Evolutionary conservation across 2,888 invertebrate genomes (phyloP).

Genomic region (Peribatodes rhomboidaria): DNA sequence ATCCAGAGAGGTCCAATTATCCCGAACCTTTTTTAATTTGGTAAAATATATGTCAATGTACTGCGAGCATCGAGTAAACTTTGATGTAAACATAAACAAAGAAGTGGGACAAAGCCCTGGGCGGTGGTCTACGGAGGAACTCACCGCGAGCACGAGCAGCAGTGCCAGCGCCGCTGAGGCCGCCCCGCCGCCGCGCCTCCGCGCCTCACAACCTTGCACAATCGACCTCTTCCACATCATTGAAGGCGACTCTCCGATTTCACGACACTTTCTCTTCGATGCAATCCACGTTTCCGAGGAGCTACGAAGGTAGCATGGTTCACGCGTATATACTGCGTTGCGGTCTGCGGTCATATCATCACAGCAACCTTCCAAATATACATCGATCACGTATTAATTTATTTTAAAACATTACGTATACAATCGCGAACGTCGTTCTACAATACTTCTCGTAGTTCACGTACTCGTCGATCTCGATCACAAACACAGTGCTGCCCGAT

Average conservation of each 20-base stretch:
- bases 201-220: conserved; percentile 73
- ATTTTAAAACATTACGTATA: conserved; percentile 45
- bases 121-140: conserved; percentile 44
- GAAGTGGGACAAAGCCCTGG: background rate
- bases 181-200: conserved; percentile 61
- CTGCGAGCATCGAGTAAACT: background rate
- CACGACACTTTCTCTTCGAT: conserved; percentile 84
- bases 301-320: conserved; percentile 62
- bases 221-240: conserved; percentile 86
- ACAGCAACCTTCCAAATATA: conserved; percentile 40
- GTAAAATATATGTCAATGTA: background rate
- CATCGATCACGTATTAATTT: conserved; percentile 32
- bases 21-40: background rate
- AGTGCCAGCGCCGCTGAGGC: conserved; percentile 59
- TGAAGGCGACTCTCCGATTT: conserved; percentile 82
- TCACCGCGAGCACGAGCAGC: conserved; percentile 62
- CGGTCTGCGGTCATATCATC: conserved; percentile 63
- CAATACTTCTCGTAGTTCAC: background rate
- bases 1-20: background rate
- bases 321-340: conserved; percentile 51
- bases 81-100: conserved; percentile 34
- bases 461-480: background rate
- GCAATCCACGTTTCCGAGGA: conserved; percentile 58
- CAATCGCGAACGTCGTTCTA: conserved; percentile 10
- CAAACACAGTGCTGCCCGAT: background rate